These are phyloP conservation scores for Asobara japonica DNA, from an alignment of 1,140 invertebrate genomes.

Conservation along the genomic window DNA sequence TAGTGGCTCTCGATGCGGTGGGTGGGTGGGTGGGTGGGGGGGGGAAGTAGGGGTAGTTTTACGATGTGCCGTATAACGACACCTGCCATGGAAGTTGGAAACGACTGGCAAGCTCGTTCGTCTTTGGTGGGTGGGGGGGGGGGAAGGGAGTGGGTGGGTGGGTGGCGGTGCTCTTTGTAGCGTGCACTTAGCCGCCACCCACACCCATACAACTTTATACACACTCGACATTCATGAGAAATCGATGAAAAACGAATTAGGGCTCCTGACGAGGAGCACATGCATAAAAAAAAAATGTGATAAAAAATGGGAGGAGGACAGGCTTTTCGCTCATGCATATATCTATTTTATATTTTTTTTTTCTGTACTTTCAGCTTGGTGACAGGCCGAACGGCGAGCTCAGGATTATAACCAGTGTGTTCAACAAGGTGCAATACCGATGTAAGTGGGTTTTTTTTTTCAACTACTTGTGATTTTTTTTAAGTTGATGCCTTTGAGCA, in stretches of 20 bases:
- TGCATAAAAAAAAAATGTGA: conserved; percentile 12
- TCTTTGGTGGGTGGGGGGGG: conserved; percentile 33
- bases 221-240: conserved; percentile 42
- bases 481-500: not conserved
- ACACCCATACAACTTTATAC: conserved; percentile 47
- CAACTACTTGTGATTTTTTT: not conserved
- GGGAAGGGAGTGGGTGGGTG: not conserved
- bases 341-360: conserved; percentile 7
- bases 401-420: conserved; percentile 85
- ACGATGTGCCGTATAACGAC: conserved; percentile 54
- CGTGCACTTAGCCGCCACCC: conserved; percentile 47
- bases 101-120: conserved; percentile 46
- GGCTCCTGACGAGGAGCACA: conserved; percentile 32
- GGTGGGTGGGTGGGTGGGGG: not conserved
- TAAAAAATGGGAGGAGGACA: not conserved
- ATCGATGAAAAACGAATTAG: conserved; percentile 57
- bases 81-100: conserved; percentile 52
- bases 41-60: conserved; percentile 37
- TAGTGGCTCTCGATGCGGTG: conserved; percentile 31
- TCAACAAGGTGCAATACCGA: conserved; percentile 83
- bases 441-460: conserved; percentile 69
- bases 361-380: conserved; percentile 77
- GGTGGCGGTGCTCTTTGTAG: conserved; percentile 45
- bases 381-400: conserved; percentile 86
- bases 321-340: not conserved